Base-by-base conservation (phyloP, 2,113 vertebrate species). In the Copsychus sechellarum region DNA sequence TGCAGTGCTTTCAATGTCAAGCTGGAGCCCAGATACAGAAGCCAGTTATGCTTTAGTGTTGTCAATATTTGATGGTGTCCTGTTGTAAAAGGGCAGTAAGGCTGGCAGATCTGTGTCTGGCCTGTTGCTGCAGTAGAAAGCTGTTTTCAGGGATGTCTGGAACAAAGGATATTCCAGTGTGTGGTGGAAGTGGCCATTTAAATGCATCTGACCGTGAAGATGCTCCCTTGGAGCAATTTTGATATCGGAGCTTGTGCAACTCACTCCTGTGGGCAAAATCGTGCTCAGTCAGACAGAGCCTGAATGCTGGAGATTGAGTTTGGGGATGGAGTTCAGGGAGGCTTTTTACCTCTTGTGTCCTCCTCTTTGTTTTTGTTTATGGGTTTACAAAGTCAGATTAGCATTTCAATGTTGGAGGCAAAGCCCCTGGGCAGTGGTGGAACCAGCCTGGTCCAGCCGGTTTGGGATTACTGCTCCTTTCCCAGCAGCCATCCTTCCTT, bases 341-440 rank as follows among this genome's bases (percentile, higher is more conserved):
- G 87, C 51, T 88, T 95, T 95, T 86, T 90, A 82, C 92, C 74
- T 81, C 86, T 91, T 83, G 84, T 62, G 86, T 91, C 86, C 51
- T 93, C 48, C 66, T 78, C 95, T 96, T 96, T 94, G 95, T 96
- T 96, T 96, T 95, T 96, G 95, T 96, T 96, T 96, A 93, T 92
- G 95, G 95, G 88, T 96, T 96, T 95, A 92, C 93, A 54, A 36
- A 94, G 74, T 74, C 56, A 31, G 92, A 97, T 96, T 97, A 96
- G 93, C 96, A 96, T 96, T 93, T 96, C 95, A 96, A 82, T 95
- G 93, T 81, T 53, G 81, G 92, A 92, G 93, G 90, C 40, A 65
- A 86, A 81, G 90, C 96, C 95, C 92, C 94, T 79, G 88, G 95
- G 96, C 72, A 76, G 86, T 38, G 61, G 72, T 94, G 95, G 92